Percentiles rank a stretch among this genome's conserved stretches.
These are phyloP conservation scores for Neolamprologus sp. DNA, from an alignment of 2,113 vertebrate genomes.

Conservation along the genomic window DNA sequence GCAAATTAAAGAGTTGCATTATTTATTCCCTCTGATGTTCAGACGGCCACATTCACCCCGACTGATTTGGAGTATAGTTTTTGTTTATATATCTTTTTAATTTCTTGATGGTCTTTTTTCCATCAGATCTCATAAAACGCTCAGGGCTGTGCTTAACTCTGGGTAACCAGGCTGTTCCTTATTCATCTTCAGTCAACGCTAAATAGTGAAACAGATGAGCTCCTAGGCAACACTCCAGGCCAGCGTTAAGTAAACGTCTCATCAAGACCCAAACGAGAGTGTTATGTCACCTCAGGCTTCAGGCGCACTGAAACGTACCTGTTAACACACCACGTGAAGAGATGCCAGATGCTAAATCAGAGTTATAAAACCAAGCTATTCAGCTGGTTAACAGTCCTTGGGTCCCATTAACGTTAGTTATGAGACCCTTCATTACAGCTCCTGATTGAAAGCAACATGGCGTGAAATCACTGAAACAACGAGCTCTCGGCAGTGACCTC, in stretches of 20 bases:
- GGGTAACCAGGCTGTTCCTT: background rate
- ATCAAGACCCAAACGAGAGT: background rate
- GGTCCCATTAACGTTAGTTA: slow-evolving; percentile 13
- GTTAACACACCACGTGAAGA: background rate
- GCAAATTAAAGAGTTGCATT: background rate
- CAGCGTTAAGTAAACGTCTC: background rate
- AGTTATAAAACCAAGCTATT: background rate
- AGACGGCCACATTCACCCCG: background rate
- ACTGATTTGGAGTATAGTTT: background rate
- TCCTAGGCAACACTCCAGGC: background rate
- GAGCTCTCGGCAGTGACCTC: slow-evolving; percentile 9
- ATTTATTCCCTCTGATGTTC: background rate
- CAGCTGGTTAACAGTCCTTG: background rate
- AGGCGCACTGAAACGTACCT: background rate
- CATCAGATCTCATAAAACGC: background rate
- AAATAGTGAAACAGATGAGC: background rate
- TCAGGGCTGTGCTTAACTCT: background rate
- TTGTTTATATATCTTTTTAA: background rate
- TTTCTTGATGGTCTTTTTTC: background rate
- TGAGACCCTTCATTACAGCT: slow-evolving; percentile 15
- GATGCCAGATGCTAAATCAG: background rate
- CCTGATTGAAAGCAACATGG: slow-evolving; percentile 53
- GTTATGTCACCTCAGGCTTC: background rate
- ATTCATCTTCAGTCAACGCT: background rate
- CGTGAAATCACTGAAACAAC: slow-evolving; percentile 52